A percentile compares a stretch with the other conserved stretches of the same genome.
Evolutionary conservation across 53 echinoderm and acorn worm genomes (phyloP).

Genomic region (Temnopleurus reevesii): DNA sequence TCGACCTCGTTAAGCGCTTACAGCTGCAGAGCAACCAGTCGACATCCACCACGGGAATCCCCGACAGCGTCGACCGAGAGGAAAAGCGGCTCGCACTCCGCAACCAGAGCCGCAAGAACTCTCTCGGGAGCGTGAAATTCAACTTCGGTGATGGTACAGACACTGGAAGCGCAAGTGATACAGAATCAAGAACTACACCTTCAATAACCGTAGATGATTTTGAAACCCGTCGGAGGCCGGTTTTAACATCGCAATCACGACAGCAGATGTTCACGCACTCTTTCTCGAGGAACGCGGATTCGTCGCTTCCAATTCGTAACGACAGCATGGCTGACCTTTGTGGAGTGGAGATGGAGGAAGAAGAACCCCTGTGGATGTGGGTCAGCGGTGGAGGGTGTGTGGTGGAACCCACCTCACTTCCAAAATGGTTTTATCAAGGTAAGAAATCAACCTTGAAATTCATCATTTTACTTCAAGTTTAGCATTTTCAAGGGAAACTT

Average conservation of each 20-base stretch:
- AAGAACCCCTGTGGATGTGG: conserved; percentile 77
- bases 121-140: neutral
- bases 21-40: conserved; percentile 49
- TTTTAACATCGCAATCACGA: neutral
- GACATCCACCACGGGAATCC: conserved; percentile 50
- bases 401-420: conserved; percentile 70
- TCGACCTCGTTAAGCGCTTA: conserved; percentile 24
- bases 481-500: too few relatives aligned
- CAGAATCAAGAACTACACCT: conserved; percentile 52
- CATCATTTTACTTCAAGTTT: too few relatives aligned
- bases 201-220: conserved; percentile 34
- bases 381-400: conserved; percentile 91
- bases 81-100: neutral
- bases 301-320: neutral
- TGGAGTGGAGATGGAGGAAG: conserved; percentile 2
- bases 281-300: conserved; percentile 18
- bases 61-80: conserved; percentile 28
- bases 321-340: conserved; percentile 40
- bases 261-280: neutral
- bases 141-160: neutral
- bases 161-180: conserved; percentile 38
- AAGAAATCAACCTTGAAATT: too few relatives aligned
- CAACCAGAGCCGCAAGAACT: neutral
- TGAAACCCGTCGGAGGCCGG: conserved; percentile 20
- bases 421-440: conserved; percentile 91